Evolutionary conservation across 2,797 vertebrate genomes (phyloP).

Genomic region (Apodemus agrarius): DNA sequence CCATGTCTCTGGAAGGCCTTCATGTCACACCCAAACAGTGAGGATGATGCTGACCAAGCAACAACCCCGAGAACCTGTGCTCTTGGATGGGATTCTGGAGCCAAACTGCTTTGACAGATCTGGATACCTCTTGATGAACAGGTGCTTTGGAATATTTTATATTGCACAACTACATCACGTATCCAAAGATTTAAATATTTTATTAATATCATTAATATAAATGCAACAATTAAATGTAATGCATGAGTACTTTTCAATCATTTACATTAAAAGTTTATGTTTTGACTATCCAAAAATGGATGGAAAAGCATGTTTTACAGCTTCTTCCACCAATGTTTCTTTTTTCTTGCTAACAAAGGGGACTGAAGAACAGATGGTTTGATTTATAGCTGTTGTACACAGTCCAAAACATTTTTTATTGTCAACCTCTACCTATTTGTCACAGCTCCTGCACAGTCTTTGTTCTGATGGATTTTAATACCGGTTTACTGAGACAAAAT

Average conservation of each 20-base stretch:
- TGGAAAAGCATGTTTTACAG: background rate
- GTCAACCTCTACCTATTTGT: background rate
- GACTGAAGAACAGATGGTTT: background rate
- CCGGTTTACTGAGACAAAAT: background rate
- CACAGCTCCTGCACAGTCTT: background rate
- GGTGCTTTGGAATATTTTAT: background rate
- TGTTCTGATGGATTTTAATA: background rate
- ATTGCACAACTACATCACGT: background rate
- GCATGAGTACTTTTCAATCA: background rate
- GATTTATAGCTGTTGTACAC: background rate
- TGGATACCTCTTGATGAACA: background rate
- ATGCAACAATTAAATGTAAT: background rate
- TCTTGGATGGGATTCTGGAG: background rate
- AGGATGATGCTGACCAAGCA: background rate
- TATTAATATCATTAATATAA: background rate
- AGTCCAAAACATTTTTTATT: background rate
- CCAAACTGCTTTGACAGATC: background rate
- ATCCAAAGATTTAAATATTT: background rate
- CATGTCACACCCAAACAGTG: background rate
- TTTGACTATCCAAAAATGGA: background rate
- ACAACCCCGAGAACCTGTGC: background rate
- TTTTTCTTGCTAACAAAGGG: background rate
- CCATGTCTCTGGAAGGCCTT: too few species aligned
- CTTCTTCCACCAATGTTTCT: constrained; percentile 13
- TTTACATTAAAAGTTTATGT: constrained; percentile 12